Evolutionary conservation across 1,140 invertebrate species (phyloP), one percentile per base, ranked within the genome.

Genomic region (Harpegnathos saltator): DNA sequence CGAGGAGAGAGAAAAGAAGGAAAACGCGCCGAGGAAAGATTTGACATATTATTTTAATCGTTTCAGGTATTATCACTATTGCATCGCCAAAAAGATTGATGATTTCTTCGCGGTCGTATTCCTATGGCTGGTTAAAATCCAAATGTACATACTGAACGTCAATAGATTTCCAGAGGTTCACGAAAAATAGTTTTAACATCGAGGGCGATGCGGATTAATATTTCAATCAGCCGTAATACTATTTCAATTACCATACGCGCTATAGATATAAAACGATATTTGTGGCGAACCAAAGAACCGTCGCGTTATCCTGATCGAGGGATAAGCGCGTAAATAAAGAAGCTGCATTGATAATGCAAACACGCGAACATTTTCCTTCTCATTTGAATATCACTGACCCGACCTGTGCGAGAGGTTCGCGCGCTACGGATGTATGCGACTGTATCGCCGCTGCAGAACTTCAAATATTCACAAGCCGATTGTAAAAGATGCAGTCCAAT

Each of bases 401-500:
- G 33, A 74, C 26, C 17, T 17, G 17, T 68, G 24, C 52, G 26
- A n/a, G 44, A 63, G 71, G 29, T 78, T 50, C 4, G n/a, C 24
- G 14, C 72, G 19, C 44, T 75, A 75, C 56, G 5, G 19, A 52
- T 83, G 61, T 73, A 52, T 74, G 61, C 44, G 44, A 62, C 52
- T n/a, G 48, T 44, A 26, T 59, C 50, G 54, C 61, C 63, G 54
- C 66, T 83, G 48, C 24, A 33, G 54, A 69, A 75, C 29, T 84
- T 90, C 61, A 90, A 86, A 90, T 90, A 90, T 90, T 90, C 85
- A 90, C 86, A 82, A 68, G 75, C 52, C 75, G 80, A 90, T 90
- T 85, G 85, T 90, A 88, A 90, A 90, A 90, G 80, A 89, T 90
- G 84, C 90, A 90, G 82, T 85, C 82, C 89, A 90, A 90, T 90